Evolutionary conservation across 1,140 invertebrate species (phyloP).

Genomic region (Hesperophylax magnus): DNA sequence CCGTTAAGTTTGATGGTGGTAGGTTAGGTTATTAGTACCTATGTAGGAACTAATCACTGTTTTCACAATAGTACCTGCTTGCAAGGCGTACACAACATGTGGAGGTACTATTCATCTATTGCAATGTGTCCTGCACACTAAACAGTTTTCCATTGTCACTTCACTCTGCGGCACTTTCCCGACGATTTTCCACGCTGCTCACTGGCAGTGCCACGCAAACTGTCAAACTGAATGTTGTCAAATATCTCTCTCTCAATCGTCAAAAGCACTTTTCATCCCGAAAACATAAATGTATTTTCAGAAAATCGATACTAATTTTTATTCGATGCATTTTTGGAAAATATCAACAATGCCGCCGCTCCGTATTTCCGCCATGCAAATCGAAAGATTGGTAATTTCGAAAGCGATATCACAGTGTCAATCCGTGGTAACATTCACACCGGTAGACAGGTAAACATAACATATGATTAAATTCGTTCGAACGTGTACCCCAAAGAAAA

Average conservation of each 20-base stretch:
- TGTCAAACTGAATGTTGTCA: neutral
- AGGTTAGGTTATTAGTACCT: too few species aligned
- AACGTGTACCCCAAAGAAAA: constrained; percentile 25
- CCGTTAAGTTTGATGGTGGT: neutral
- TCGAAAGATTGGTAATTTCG: neutral
- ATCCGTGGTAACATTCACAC: neutral
- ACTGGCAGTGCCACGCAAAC: neutral
- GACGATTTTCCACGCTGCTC: neutral
- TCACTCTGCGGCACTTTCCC: constrained; percentile 7
- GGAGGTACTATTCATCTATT: neutral
- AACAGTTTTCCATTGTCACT: constrained; percentile 13
- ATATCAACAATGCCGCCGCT: constrained; percentile 11
- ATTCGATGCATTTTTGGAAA: constrained; percentile 38
- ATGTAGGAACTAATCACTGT: neutral
- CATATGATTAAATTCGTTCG: constrained; percentile 13
- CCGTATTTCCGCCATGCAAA: constrained; percentile 6
- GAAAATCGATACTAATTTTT: constrained; percentile 29
- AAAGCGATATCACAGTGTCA: neutral
- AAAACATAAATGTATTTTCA: constrained; percentile 25
- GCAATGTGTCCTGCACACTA: neutral
- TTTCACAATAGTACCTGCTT: too few species aligned
- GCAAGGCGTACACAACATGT: too few species aligned
- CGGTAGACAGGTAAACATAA: constrained; percentile 17
- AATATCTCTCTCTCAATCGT: neutral
- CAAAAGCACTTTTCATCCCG: constrained; percentile 35